Base-by-base conservation (phyloP, 2,797 vertebrate species). In the Coreius guichenoti region DNA sequence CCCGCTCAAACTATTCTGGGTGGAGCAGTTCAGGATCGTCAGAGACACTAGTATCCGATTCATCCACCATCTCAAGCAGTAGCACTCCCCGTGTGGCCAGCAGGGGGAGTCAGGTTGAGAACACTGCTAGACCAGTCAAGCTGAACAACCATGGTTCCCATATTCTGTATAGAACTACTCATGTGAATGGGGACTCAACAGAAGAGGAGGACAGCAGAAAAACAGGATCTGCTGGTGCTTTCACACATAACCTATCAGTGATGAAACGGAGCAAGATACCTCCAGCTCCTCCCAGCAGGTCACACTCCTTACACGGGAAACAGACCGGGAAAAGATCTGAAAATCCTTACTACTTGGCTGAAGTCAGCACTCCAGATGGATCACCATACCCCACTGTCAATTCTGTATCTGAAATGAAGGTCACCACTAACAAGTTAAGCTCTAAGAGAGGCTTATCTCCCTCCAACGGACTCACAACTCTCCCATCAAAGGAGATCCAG, bases 11-110 rank as follows among this genome's bases (percentile, higher is more conserved):
- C 83, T 93, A 82, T 72, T 95, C 95, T 7, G 86, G 88, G 81
- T 99, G 97, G 97, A 98, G 97, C 92, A 95, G 95, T 86, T 98
- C 98, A 0, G 96, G 96, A 45, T 99, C 98, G 54, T 99, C 98
- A 0, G 97, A 99, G 77, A 99, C 98, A 8, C 95, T 99, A 2
- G 97, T 99, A 14, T 99, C 98, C 0, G 96, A 99, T 61, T 97
- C 97, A 33, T 98, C 98, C 56, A 99, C 98, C 56, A 96, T 99
- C 88, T 99, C 97, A 70, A 97, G 95, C 83, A 95, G 94, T 75
- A 95, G 93, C 90, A 94, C 94, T 63, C 91, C 92, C 0, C 83
- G 87, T 8, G 84, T 87, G 23, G 72, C 81, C 65, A 91, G 90
- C 86, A 89, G 87, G 58, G n/a, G 9, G 11, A 92, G 91, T 54